Base-by-base conservation (phyloP, 1,140 invertebrate genomes). In the Heterodera carotae region DNA sequence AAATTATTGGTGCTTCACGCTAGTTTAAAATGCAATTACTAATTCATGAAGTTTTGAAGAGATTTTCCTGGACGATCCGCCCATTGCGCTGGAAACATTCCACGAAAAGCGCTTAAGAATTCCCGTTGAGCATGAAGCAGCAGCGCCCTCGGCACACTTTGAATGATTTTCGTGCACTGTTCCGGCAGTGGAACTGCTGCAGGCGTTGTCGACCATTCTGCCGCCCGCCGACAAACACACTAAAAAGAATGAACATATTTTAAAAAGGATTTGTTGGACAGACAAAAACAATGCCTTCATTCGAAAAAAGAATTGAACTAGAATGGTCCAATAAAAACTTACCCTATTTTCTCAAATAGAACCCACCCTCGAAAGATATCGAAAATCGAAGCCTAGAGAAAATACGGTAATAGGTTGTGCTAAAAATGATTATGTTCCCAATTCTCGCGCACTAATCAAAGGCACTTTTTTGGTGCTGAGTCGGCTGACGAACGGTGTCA, bases 71-170 rank as follows among this genome's bases (percentile, higher is more conserved):
- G 77, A 75, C 15, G 76, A 79, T 0, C 84, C 84, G 74, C 81
- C 78, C 69, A 82, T 69, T 1, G 81, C 81, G 36, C 81, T 83
- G 36, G 76, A 80, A 33, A 83, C 82, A 79, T 83, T 83, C 82
- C 82, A 88, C 5, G 86, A 88, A 75, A 86, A 86, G 60, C 84
- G 68, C 60, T 86, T 86, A 0, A 88, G 53, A 77, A 86, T 86
- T 70, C 81, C 73, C 29, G 27, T 36, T 34, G 82, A n/a, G 75
- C 67, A 31, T 29, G 66, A 4, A 60, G 70, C 10, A 73, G 36
- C 22, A 75, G 25, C 36, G 68, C 80, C 18, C 29, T 68, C 36
- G 64, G 79, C n/a, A 64, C 56, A 39, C 66, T 36, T 74, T 74
- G 62, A 7, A 25, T 33, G 72, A 27, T 36, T 2, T 39, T 27